These are phyloP conservation scores for Corbicula japonica DNA, from an alignment of 2,888 invertebrate species.

Conservation along the genomic window DNA sequence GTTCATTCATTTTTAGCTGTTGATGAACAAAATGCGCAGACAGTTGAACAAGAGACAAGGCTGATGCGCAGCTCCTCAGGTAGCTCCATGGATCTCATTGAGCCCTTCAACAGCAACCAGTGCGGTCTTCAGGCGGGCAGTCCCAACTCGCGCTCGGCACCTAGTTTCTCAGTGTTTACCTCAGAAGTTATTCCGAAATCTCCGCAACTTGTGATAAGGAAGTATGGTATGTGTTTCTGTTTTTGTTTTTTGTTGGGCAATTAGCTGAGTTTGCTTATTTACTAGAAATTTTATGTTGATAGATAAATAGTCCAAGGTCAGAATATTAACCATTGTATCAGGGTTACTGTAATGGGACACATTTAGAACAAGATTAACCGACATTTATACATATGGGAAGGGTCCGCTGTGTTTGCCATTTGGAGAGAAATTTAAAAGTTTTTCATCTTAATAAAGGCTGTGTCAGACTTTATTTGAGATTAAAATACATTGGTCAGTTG, in stretches of 20 bases:
- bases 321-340: slow-evolving; percentile 7
- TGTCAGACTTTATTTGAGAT: no score
- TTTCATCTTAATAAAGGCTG: no score
- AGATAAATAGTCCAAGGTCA: background rate
- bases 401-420: no score
- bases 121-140: slow-evolving; percentile 66
- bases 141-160: slow-evolving; percentile 80
- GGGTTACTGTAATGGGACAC: no score
- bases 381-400: no score
- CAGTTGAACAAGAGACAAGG: slow-evolving; percentile 74
- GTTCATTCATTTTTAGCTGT: slow-evolving; percentile 86
- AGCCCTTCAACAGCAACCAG: slow-evolving; percentile 56
- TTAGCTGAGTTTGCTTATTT: background rate
- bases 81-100: slow-evolving; percentile 68
- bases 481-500: no score
- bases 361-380: no score
- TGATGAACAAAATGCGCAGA: slow-evolving; percentile 88
- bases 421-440: no score
- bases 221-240: slow-evolving; percentile 31
- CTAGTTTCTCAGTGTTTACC: slow-evolving; percentile 80
- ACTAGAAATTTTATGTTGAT: background rate
- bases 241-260: background rate
- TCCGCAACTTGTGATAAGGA: slow-evolving; percentile 37
- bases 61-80: slow-evolving; percentile 60
- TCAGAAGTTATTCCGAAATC: slow-evolving; percentile 68